Percentiles rank a stretch among this genome's conserved stretches.
phyloP scores from a whole-genome alignment of 2,113 vertebrate species.

The Campylomormyrus numenius region DNA sequence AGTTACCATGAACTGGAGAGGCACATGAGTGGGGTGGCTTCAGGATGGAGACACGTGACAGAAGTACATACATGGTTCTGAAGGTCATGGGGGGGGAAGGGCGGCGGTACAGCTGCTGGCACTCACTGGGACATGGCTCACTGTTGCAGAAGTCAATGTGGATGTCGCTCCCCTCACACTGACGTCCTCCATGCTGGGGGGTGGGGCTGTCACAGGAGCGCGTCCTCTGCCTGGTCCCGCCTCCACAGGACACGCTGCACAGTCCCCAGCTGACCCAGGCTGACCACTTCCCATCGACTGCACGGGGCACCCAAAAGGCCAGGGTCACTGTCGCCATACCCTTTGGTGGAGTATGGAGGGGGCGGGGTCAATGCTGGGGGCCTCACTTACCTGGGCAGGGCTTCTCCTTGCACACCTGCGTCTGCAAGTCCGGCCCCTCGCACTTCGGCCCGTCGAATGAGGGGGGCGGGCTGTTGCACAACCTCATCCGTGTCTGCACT shows the following conservation, averaged over 20 bases:
- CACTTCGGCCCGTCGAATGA: slow-evolving; percentile 70
- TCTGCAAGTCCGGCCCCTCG: slow-evolving; percentile 70
- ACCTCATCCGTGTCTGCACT: slow-evolving; percentile 68
- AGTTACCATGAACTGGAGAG: slow-evolving; percentile 76
- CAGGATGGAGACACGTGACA: neutral
- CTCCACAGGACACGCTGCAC: slow-evolving; percentile 84
- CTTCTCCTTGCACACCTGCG: slow-evolving; percentile 76
- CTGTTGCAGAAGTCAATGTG: slow-evolving; percentile 89
- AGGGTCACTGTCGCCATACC: neutral
- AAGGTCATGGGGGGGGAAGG: too few relatives aligned
- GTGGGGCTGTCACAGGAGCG: slow-evolving; percentile 77
- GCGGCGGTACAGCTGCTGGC: neutral
- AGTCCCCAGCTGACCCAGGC: slow-evolving; percentile 80
- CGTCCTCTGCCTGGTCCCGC: slow-evolving; percentile 76
- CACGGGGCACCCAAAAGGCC: slow-evolving; percentile 8
- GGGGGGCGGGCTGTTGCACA: slow-evolving; percentile 79
- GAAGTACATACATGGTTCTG: too few relatives aligned
- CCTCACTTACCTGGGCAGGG: slow-evolving; percentile 81
- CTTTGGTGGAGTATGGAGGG: neutral
- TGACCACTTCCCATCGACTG: slow-evolving; percentile 91
- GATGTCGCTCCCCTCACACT: slow-evolving; percentile 78
- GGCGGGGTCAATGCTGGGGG: neutral
- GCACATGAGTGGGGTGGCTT: neutral
- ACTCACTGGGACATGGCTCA: slow-evolving; percentile 85
- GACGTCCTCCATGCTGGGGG: slow-evolving; percentile 73